Evolutionary conservation across 2,113 vertebrate genomes (phyloP).

Genomic region (Anarrhichthys ocellatus): DNA sequence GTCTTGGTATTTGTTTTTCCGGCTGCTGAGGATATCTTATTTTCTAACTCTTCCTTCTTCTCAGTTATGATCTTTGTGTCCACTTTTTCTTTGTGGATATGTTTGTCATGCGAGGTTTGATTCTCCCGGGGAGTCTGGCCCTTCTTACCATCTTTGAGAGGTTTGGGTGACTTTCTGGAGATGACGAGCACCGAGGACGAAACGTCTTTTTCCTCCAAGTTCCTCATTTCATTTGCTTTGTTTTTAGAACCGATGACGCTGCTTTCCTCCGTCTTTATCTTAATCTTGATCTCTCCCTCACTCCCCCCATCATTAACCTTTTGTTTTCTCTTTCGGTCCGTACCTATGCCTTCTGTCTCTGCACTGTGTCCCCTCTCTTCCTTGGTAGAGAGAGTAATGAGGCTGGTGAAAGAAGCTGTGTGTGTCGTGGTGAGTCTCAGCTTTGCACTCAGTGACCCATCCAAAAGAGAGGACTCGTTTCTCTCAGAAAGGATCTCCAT

Average conservation of each 20-base stretch:
- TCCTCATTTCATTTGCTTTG: constrained; percentile 34
- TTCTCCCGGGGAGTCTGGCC: constrained; percentile 82
- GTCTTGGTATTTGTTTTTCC: constrained; percentile 32
- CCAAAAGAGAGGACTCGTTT: constrained; percentile 58
- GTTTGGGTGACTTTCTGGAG: constrained; percentile 43
- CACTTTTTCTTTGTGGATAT: constrained; percentile 55
- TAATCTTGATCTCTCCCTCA: constrained; percentile 58
- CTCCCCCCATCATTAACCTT: constrained; percentile 39
- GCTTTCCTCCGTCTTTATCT: constrained; percentile 59
- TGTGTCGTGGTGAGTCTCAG: constrained; percentile 79
- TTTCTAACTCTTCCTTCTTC: constrained; percentile 43
- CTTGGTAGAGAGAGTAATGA: constrained; percentile 62
- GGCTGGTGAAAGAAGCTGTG: constrained; percentile 51
- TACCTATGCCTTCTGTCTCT: constrained; percentile 8
- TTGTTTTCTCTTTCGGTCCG: constrained; percentile 64
- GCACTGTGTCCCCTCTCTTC: constrained; percentile 40
- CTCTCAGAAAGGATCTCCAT: constrained; percentile 31
- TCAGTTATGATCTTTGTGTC: constrained; percentile 12
- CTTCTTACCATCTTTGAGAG: constrained; percentile 68
- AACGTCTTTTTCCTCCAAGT: constrained; percentile 27
- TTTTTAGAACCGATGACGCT: constrained; percentile 33
- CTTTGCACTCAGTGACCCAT: constrained; percentile 77
- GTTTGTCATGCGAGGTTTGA: constrained; percentile 77
- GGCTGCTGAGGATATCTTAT: constrained; percentile 13
- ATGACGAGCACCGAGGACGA: constrained; percentile 52